Conservation (phyloP, 2,888 invertebrate genomes). For the Spatulosminthurus flaviceps region DNA sequence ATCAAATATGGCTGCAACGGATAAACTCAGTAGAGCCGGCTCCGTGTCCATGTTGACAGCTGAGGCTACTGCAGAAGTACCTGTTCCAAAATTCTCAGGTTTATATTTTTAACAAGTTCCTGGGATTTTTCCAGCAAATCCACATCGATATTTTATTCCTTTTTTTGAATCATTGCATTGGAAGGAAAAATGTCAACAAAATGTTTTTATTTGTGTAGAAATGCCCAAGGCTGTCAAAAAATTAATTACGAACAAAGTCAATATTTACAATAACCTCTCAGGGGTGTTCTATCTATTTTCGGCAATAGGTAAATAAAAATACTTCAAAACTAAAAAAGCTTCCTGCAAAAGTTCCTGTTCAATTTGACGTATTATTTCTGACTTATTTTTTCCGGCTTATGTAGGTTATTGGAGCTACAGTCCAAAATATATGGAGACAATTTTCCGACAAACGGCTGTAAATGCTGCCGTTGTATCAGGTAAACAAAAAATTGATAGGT, state of each 20-base stretch:
- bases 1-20: slow-evolving; percentile 45
- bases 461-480: slow-evolving; percentile 76
- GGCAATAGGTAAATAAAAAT: slow-evolving; percentile 64
- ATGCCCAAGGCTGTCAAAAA: slow-evolving; percentile 72
- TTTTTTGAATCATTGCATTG: slow-evolving; percentile 16
- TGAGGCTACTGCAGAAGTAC: slow-evolving; percentile 51
- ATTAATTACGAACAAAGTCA: slow-evolving; percentile 73
- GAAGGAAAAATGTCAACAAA: neutral
- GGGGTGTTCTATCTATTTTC: slow-evolving; percentile 73
- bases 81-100: slow-evolving; percentile 59
- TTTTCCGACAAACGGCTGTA: slow-evolving; percentile 75
- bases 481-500: no score
- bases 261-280: slow-evolving; percentile 74
- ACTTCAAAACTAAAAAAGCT: neutral
- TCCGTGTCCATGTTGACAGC: slow-evolving; percentile 58
- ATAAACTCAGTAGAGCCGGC: slow-evolving; percentile 49
- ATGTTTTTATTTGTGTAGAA: slow-evolving; percentile 65
- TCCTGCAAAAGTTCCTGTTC: neutral
- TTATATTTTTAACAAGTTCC: no score
- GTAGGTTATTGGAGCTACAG: slow-evolving; percentile 75
- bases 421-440: slow-evolving; percentile 79
- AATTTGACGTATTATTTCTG: neutral
- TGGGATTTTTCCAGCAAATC: no score
- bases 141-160: neutral
- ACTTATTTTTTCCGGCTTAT: no score